phyloP scores from a whole-genome alignment of 1,140 invertebrate genomes.

The Ericerus pela region DNA sequence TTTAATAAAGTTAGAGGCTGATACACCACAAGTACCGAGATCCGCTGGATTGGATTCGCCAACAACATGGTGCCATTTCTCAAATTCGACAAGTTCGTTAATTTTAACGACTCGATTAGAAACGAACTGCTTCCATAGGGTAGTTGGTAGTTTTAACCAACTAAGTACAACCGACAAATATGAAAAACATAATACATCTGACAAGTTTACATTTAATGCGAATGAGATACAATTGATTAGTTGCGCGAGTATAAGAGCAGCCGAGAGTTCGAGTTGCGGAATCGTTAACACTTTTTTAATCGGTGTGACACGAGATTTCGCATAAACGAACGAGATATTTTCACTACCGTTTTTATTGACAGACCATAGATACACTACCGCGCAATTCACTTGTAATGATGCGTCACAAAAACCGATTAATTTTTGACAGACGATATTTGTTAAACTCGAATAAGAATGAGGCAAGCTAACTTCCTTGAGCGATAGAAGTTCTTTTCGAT shows the following conservation, averaged over 20 bases:
- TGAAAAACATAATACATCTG: conserved; percentile 19
- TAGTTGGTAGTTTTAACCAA: conserved; percentile 19
- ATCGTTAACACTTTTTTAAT: conserved; percentile 26
- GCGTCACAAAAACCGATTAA: conserved; percentile 18
- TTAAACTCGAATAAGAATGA: not conserved
- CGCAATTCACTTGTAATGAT: conserved; percentile 7
- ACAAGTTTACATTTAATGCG: not conserved
- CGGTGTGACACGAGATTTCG: conserved; percentile 29
- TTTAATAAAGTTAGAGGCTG: conserved; percentile 9
- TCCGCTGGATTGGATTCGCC: conserved; percentile 20
- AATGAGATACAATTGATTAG: conserved; percentile 10
- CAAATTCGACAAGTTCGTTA: not conserved
- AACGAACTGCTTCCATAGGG: conserved; percentile 22
- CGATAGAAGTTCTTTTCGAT: not conserved
- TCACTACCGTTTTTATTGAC: not conserved
- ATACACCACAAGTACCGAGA: conserved; percentile 15
- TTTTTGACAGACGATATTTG: not conserved
- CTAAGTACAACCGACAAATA: conserved; percentile 21
- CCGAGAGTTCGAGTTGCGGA: conserved; percentile 30
- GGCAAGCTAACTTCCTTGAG: not conserved
- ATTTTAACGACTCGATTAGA: conserved; percentile 18
- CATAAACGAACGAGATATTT: conserved; percentile 21
- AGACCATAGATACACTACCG: conserved; percentile 12
- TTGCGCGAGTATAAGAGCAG: conserved; percentile 25
- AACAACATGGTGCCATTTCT: conserved; percentile 16